Conservation (phyloP, 2,113 vertebrate species). For the Cyanoramphus novaezelandiae region DNA sequence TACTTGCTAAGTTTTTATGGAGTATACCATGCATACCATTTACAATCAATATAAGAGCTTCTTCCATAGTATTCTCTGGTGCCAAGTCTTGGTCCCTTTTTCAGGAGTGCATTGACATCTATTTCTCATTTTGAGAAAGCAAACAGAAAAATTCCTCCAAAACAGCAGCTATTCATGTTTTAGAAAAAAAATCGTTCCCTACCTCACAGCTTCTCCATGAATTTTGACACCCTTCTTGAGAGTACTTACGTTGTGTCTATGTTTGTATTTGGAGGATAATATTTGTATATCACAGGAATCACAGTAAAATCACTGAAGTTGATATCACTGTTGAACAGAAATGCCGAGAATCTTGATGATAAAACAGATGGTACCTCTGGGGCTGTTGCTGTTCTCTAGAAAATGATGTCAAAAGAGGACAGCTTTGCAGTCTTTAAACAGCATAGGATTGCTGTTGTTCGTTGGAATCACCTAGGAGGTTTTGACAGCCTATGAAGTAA, state of each 20-base stretch:
- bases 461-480: background rate
- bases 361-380: accelerated
- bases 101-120: background rate
- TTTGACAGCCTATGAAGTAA: background rate
- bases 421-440: background rate
- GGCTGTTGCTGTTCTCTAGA: background rate
- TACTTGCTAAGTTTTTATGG: background rate
- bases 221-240: background rate
- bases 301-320: background rate
- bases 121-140: background rate
- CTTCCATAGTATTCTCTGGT: background rate
- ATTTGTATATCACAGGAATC: background rate
- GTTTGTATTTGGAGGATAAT: background rate
- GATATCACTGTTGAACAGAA: background rate
- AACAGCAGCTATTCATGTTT: background rate
- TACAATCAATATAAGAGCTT: background rate
- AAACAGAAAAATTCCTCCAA: background rate
- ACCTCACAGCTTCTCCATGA: background rate
- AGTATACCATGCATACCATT: background rate
- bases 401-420: background rate
- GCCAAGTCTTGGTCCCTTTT: background rate
- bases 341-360: background rate
- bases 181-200: background rate
- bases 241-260: background rate
- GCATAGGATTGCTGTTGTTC: accelerated